Percentiles rank a stretch among this genome's conserved stretches.
Evolutionary conservation across 2,888 invertebrate species (phyloP).

Genomic region (Lamellibrachia satsuma): DNA sequence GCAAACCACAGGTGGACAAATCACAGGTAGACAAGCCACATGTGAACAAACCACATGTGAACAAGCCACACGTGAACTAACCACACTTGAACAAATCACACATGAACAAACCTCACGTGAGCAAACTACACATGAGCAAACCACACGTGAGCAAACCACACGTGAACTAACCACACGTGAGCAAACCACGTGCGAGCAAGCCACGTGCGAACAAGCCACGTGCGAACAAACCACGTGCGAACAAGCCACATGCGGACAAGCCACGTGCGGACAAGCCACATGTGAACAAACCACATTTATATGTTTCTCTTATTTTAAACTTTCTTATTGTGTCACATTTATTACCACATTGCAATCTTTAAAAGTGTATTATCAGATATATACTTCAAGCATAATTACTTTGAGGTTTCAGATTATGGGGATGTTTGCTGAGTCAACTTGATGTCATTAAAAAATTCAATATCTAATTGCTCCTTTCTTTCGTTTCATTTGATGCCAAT

Average conservation of each 20-base stretch:
- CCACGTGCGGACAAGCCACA: neutral
- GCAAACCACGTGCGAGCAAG: too few relatives aligned
- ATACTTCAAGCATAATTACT: neutral
- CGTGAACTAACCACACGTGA: too few relatives aligned
- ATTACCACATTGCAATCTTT: neutral
- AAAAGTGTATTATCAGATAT: neutral
- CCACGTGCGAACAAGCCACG: neutral
- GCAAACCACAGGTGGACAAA: neutral
- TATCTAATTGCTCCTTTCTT: neutral
- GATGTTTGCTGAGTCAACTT: neutral
- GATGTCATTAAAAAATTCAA: neutral
- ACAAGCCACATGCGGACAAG: neutral
- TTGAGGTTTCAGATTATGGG: neutral
- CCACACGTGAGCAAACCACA: too few relatives aligned
- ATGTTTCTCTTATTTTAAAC: neutral
- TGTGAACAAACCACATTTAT: neutral
- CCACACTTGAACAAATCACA: neutral
- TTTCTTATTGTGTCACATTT: neutral
- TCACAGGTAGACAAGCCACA: neutral
- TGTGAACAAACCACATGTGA: neutral
- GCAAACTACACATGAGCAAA: too few relatives aligned
- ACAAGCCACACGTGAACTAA: neutral
- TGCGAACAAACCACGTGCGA: neutral
- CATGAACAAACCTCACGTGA: too few relatives aligned
- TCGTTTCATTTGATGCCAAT: neutral